Conservation (phyloP, 2,113 vertebrate genomes). For the Plestiodon gilberti region DNA sequence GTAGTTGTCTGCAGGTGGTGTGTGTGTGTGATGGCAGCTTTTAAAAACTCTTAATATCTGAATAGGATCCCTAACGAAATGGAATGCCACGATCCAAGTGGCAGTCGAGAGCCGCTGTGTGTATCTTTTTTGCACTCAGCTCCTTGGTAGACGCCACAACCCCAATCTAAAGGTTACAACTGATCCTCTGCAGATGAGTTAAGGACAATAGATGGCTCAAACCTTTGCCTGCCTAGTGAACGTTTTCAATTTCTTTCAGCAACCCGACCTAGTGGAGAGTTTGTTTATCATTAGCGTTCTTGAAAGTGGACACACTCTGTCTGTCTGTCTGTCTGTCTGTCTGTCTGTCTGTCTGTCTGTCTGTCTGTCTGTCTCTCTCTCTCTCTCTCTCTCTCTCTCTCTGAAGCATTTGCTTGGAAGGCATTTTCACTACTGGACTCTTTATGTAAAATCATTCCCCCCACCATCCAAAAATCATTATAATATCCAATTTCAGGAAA, state of each 20-base stretch:
- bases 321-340: not conserved
- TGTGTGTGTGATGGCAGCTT: not conserved
- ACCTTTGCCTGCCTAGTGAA: slow-evolving; percentile 20
- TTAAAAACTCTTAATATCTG: not conserved
- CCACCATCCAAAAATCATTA: slow-evolving; percentile 59
- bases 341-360: not conserved
- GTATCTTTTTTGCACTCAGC: fast-evolving
- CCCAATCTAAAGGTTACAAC: fast-evolving
- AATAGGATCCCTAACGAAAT: not conserved
- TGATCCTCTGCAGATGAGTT: not conserved
- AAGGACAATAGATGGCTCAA: not conserved
- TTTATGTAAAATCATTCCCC: slow-evolving; percentile 60
- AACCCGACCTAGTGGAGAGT: slow-evolving; percentile 25
- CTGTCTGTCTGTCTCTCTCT: not conserved
- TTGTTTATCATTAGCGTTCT: slow-evolving; percentile 63
- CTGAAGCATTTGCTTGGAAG: slow-evolving; percentile 54
- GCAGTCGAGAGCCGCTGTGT: fast-evolving
- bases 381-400: not conserved
- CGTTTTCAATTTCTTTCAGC: slow-evolving; percentile 53
- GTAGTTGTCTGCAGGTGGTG: too few species aligned
- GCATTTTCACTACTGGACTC: slow-evolving; percentile 52
- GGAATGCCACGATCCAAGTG: not conserved
- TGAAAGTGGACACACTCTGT: slow-evolving; percentile 8
- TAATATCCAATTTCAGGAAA: slow-evolving; percentile 70
- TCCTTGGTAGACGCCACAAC: fast-evolving